Conservation (phyloP, 1,140 invertebrate species). For the Brachionus asplanchnoidis region DNA sequence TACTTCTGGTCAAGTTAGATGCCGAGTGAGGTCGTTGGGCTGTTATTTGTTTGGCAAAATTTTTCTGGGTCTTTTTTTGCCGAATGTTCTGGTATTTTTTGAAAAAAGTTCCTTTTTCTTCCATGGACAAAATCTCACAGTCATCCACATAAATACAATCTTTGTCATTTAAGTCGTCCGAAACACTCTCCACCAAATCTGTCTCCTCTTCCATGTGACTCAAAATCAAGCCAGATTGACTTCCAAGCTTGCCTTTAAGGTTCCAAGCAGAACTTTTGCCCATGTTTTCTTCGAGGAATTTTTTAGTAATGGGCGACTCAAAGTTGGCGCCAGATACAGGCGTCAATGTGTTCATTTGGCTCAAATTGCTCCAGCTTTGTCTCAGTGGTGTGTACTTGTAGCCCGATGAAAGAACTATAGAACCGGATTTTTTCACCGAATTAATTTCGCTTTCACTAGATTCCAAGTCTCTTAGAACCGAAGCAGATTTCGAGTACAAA, state of each 20-base stretch:
- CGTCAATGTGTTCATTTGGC: background rate
- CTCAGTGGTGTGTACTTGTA: constrained; percentile 36
- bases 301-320: constrained; percentile 24
- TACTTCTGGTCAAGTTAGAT: background rate
- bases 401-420: constrained; percentile 5
- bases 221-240: background rate
- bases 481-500: constrained; percentile 31
- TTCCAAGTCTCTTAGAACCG: background rate
- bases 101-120: background rate
- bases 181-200: background rate
- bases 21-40: background rate
- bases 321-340: background rate
- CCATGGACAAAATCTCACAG: background rate
- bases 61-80: constrained; percentile 37
- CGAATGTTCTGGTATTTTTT: constrained; percentile 35
- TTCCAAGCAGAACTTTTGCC: background rate
- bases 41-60: background rate
- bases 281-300: constrained; percentile 26
- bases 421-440: background rate
- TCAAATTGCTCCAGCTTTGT: constrained; percentile 40
- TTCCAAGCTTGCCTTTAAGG: background rate
- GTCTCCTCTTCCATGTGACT: constrained; percentile 7
- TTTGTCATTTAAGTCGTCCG: constrained; percentile 5
- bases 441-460: background rate
- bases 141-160: constrained; percentile 37